Evolutionary conservation across 2,888 invertebrate species (phyloP).

Genomic region (Diabrotica balteata): DNA sequence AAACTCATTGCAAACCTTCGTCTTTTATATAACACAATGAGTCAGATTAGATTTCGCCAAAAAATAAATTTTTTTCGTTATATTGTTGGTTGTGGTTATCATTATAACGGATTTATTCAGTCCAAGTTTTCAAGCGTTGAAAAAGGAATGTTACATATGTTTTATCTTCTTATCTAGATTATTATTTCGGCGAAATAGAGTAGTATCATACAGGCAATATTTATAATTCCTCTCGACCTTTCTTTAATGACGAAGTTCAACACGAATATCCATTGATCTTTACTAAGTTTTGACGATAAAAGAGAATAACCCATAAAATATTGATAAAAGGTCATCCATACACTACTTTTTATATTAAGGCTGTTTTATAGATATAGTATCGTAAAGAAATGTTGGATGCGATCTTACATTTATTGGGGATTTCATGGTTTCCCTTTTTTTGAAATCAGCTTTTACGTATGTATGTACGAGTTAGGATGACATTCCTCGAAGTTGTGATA

Average conservation of each 20-base stretch:
- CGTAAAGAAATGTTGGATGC: slow-evolving; percentile 18
- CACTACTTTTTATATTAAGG: slow-evolving; percentile 22
- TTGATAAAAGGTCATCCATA: slow-evolving; percentile 24
- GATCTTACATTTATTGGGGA: slow-evolving; percentile 18
- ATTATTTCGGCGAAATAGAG: too few species aligned
- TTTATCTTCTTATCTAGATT: too few species aligned
- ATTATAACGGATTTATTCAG: too few species aligned
- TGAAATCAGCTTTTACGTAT: slow-evolving; percentile 12
- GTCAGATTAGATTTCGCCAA: too few species aligned
- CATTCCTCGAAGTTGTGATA: not conserved
- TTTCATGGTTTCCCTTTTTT: slow-evolving; percentile 19
- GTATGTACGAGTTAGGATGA: slow-evolving; percentile 7
- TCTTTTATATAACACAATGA: too few species aligned
- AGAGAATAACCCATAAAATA: slow-evolving; percentile 24
- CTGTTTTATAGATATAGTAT: slow-evolving; percentile 15
- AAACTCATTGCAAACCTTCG: too few species aligned
- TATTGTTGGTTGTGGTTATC: too few species aligned
- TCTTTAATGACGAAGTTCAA: slow-evolving; percentile 23
- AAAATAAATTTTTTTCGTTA: too few species aligned
- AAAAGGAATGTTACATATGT: too few species aligned
- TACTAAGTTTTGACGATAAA: slow-evolving; percentile 21
- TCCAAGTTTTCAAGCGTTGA: too few species aligned
- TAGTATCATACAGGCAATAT: not conserved
- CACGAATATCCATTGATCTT: slow-evolving; percentile 20
- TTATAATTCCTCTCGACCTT: slow-evolving; percentile 17